Base-by-base conservation (phyloP, 2,797 vertebrate species). In the Rhadinocentrus ornatus region DNA sequence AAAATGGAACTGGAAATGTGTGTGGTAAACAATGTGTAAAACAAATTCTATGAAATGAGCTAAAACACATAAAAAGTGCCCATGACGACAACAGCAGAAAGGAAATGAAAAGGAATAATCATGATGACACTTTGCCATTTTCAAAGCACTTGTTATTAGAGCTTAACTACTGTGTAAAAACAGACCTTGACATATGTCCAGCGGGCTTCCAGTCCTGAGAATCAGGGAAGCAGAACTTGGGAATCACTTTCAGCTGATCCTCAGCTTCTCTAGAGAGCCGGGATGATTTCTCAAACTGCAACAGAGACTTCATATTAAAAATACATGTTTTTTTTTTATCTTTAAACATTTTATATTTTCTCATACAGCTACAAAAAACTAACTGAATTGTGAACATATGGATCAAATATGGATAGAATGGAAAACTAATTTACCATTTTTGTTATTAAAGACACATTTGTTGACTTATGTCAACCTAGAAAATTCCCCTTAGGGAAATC, bases 141-240 rank as follows among this genome's bases (percentile, higher is more conserved):
- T 59, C 12, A 13, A 11, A 34, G 27, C 56, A 18, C 20, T 13
- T 57, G 32, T 20, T 62, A 24, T 27, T 41, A 22, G 60, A 50
- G 50, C 46, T 26, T 32, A 5, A 31, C 13, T 67, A 41, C 6
- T 9, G 61, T 27, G 59, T 65, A 16, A 34, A 60, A 60, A 15
- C 86, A 81, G 85, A 99, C 97, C 96, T 99, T 85, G 93, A 94
- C 57, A 95, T 92, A 70, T 97, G 92, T 39, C 94, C 95, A n/a
- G 96, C 93, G 46, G 97, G 97, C 62, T 91, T 92, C 97, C 97
- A 99, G 87, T 97, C 97, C 75, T 94, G 93, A 20, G 95, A 93
- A 89, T 99, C 97, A 0, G 97, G 98, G 90, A 99, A 99, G 90
- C 98, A 99, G 92, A 99, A 99, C 76, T 93, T 96, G 3, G 98